Base-by-base conservation (phyloP, 2,888 invertebrate species). In the Sesia apiformis region DNA sequence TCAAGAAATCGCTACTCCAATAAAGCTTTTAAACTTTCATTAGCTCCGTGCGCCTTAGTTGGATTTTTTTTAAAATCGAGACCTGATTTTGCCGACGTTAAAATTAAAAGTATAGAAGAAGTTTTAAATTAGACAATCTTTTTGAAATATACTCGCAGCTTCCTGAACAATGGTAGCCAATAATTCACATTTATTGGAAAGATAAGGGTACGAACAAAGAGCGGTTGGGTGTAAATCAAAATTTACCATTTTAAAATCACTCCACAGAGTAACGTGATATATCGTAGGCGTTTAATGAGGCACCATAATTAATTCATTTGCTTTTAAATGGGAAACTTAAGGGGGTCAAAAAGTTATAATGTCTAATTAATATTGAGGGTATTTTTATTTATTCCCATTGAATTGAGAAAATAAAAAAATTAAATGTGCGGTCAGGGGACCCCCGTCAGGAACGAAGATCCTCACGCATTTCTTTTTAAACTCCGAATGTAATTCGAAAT, bases 101-200 rank as follows among this genome's bases (percentile, higher is more conserved):
- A 66, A 76, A 78, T 76, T 72, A 76, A 74, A 70, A 70, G 66
- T 63, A 63, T 70, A 68, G 71, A 72, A 75, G 70, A 72, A 74
- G 74, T 84, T 84, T 83, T 75, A 84, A 84, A 84, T 85, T 79
- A 84, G 84, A 82, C 80, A 81, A 82, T 84, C 81, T 82, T 73
- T 81, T 72, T 85, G 81, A 84, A 74, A 84, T 83, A 85, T 78
- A 72, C 69, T 65, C 63, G 63, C 66, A 69, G 70, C 68, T 77
- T 77, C 70, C 72, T 70, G 77, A 78, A 67, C 81, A 78, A 74
- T 73, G 77, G 74, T 71, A 67, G 72, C 65, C 76, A 69, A 84
- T 87, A 86, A 82, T 70, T 87, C 84, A 85, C 76, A 62, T 81
- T 87, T 84, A 86, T 86, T 86, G 84, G 79, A 72, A 71, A 78